Evolutionary conservation across 2,797 vertebrate genomes (phyloP).

Genomic region (Dendrocincla fuliginosa): DNA sequence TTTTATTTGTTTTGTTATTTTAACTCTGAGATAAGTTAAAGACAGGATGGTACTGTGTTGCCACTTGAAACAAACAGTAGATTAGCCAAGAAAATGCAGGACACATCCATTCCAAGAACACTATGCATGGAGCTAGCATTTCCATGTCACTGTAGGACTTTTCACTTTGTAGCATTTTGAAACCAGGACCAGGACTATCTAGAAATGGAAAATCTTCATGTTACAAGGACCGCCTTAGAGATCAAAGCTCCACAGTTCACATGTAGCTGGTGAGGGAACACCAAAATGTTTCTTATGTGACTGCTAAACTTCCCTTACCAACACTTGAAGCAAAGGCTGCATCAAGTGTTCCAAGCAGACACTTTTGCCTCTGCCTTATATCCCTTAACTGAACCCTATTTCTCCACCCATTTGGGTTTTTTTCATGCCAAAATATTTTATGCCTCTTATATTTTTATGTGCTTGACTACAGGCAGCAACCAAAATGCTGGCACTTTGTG

Average conservation of each 20-base stretch:
- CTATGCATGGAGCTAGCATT: background rate
- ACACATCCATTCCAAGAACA: accelerated
- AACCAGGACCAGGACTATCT: background rate
- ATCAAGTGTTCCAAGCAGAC: background rate
- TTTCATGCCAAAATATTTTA: conserved; percentile 11
- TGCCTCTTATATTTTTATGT: conserved; percentile 25
- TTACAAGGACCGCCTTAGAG: background rate
- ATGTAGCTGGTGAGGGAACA: background rate
- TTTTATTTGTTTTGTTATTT: background rate
- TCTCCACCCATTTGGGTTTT: background rate
- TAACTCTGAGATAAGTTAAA: background rate
- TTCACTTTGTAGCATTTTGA: background rate
- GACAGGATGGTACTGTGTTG: background rate
- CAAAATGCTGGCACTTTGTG: conserved; percentile 36
- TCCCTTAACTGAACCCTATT: background rate
- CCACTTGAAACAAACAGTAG: background rate
- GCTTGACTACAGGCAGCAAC: conserved; percentile 31
- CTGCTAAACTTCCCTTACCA: background rate
- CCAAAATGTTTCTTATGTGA: accelerated
- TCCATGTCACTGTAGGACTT: background rate
- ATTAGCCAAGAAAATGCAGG: background rate
- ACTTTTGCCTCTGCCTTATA: background rate
- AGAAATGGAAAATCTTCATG: background rate
- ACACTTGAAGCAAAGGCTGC: background rate
- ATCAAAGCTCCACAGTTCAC: background rate